These are phyloP conservation scores for Penaeus monodon DNA, from an alignment of 2,888 invertebrate genomes.

Conservation along the genomic window DNA sequence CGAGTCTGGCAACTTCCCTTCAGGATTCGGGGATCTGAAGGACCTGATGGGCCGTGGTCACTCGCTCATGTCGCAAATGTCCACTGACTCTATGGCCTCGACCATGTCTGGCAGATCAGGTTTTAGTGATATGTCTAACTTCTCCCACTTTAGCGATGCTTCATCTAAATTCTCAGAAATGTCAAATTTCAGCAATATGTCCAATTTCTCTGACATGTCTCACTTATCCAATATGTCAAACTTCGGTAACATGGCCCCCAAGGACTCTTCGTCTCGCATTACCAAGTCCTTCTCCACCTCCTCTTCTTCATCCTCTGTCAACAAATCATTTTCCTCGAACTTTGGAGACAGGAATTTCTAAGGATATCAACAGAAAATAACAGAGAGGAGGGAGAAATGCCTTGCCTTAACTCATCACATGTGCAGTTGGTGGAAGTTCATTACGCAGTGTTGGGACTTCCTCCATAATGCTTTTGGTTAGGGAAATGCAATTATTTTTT, in stretches of 20 bases:
- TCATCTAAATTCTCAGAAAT: slow-evolving; percentile 57
- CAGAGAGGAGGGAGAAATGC: neutral
- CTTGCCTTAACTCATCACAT: slow-evolving; percentile 28
- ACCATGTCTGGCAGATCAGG: slow-evolving; percentile 55
- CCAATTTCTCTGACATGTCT: slow-evolving; percentile 36
- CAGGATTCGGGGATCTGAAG: slow-evolving; percentile 54
- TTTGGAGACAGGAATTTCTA: slow-evolving; percentile 50
- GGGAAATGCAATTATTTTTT: neutral
- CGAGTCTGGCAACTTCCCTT: slow-evolving; percentile 36
- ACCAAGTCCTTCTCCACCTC: slow-evolving; percentile 37
- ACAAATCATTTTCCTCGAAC: slow-evolving; percentile 46
- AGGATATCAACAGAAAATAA: neutral
- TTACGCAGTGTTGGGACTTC: neutral
- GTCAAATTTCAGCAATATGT: slow-evolving; percentile 54
- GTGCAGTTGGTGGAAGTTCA: slow-evolving; percentile 9
- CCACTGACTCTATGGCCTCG: slow-evolving; percentile 60
- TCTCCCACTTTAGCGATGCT: slow-evolving; percentile 54
- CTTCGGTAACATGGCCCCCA: slow-evolving; percentile 18
- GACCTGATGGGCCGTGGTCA: slow-evolving; percentile 61
- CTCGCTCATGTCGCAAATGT: slow-evolving; percentile 62
- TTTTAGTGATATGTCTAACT: slow-evolving; percentile 56
- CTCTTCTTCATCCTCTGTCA: slow-evolving; percentile 34
- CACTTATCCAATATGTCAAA: slow-evolving; percentile 21
- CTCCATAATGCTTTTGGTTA: slow-evolving; percentile 1
- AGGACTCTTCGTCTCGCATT: slow-evolving; percentile 9